A percentile compares a stretch with the other conserved stretches of the same genome.
Evolutionary conservation across 2,888 invertebrate species (phyloP).

Genomic region (Oscheius myriophilus): DNA sequence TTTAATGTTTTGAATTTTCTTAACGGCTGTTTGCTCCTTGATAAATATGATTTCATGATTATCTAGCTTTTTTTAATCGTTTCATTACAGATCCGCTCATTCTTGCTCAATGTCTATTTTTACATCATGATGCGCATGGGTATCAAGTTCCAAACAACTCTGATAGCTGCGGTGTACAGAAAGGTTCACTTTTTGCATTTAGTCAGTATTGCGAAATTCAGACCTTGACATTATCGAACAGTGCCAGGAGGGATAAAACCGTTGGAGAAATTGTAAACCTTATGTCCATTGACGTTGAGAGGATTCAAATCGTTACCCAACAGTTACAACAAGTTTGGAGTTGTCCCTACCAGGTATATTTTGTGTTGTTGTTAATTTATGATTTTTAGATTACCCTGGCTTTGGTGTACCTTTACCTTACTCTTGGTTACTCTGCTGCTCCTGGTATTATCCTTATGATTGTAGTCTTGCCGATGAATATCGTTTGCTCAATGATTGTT

Average conservation of each 20-base stretch:
- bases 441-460: constrained; percentile 93
- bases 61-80: background rate
- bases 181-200: constrained; percentile 68
- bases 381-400: constrained; percentile 60
- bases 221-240: constrained; percentile 73
- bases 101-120: constrained; percentile 74
- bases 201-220: constrained; percentile 44
- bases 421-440: constrained; percentile 82
- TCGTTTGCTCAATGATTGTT: constrained; percentile 51
- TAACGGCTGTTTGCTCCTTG: no score
- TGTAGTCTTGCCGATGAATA: constrained; percentile 79
- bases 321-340: constrained; percentile 71
- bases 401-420: constrained; percentile 72
- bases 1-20: no score
- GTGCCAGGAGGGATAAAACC: constrained; percentile 72
- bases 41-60: no score
- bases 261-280: constrained; percentile 76
- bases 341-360: constrained; percentile 68
- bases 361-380: background rate
- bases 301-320: constrained; percentile 69
- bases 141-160: constrained; percentile 72
- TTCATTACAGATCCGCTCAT: constrained; percentile 71
- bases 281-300: constrained; percentile 74
- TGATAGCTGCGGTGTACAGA: constrained; percentile 73
- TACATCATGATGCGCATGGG: constrained; percentile 73